Evolutionary conservation across 2,888 invertebrate species (phyloP).

Genomic region (Conops quadrifasciatus): DNA sequence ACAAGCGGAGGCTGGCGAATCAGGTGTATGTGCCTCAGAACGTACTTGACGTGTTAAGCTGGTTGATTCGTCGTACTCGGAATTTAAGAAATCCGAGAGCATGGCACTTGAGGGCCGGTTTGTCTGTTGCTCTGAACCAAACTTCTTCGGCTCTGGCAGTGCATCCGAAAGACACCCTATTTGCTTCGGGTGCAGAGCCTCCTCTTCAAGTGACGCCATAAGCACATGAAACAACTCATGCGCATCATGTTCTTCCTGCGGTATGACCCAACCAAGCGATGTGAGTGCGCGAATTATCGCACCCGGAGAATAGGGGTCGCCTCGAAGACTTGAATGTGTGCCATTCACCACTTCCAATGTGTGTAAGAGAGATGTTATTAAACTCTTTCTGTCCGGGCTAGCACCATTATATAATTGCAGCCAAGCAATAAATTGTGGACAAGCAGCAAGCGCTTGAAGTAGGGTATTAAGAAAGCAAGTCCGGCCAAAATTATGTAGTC

Average conservation of each 20-base stretch:
- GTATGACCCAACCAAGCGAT: constrained; percentile 85
- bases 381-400: constrained; percentile 73
- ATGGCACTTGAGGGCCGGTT: constrained; percentile 68
- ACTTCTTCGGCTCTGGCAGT: constrained; percentile 67
- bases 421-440: constrained; percentile 86
- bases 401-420: constrained; percentile 72
- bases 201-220: constrained; percentile 89
- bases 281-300: constrained; percentile 77
- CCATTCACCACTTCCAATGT: constrained; percentile 79
- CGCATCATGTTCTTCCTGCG: constrained; percentile 93
- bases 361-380: constrained; percentile 77
- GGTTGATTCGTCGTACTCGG: constrained; percentile 64
- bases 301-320: constrained; percentile 70
- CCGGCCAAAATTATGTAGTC: constrained; percentile 88
- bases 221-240: constrained; percentile 92
- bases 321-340: constrained; percentile 73
- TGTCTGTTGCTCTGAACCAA: constrained; percentile 59
- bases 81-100: constrained; percentile 63
- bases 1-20: constrained; percentile 64
- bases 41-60: constrained; percentile 62
- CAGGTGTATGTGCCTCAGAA: constrained; percentile 64
- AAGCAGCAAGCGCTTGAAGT: constrained; percentile 88
- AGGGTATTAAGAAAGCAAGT: constrained; percentile 94
- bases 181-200: constrained; percentile 68
- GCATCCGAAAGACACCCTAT: constrained; percentile 80